Conservation (phyloP, 2,888 invertebrate species). For the Merodon equestris region DNA sequence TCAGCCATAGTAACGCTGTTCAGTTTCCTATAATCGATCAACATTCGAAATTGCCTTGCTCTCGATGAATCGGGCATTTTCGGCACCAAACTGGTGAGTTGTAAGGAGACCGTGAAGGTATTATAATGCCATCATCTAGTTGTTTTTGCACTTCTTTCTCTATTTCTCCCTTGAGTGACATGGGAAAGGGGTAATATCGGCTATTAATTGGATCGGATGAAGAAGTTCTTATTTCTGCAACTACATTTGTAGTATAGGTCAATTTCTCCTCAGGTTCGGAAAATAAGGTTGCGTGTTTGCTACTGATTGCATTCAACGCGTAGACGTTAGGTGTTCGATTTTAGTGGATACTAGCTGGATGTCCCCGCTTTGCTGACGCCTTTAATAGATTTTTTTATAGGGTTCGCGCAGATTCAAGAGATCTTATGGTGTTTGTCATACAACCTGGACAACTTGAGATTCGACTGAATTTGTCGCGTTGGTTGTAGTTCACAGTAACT, state of each 20-base stretch:
- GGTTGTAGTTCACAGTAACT: too few species aligned
- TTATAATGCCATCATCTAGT: constrained; percentile 25
- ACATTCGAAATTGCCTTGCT: not conserved
- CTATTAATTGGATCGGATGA: constrained; percentile 20
- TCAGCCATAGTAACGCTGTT: not conserved
- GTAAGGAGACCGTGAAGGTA: constrained; percentile 38
- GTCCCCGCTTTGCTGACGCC: too few species aligned
- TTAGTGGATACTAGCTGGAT: too few species aligned
- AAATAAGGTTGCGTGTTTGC: constrained; percentile 7
- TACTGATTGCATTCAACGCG: not conserved
- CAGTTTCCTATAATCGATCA: constrained; percentile 1
- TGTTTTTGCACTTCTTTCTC: constrained; percentile 36
- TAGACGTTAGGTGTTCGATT: not conserved
- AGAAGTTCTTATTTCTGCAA: constrained; percentile 28
- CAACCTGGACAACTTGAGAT: too few species aligned
- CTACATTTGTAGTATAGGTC: constrained; percentile 24
- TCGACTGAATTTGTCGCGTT: too few species aligned
- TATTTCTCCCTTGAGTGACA: constrained; percentile 24
- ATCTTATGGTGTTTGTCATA: too few species aligned
- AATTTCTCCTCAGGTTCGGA: constrained; percentile 22
- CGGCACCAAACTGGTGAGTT: constrained; percentile 33
- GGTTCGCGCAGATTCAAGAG: too few species aligned
- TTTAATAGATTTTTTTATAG: too few species aligned
- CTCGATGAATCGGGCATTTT: not conserved
- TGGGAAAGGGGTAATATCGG: constrained; percentile 31